Evolutionary conservation across 1,140 invertebrate genomes (phyloP).

Genomic region (Anastatus disparis): DNA sequence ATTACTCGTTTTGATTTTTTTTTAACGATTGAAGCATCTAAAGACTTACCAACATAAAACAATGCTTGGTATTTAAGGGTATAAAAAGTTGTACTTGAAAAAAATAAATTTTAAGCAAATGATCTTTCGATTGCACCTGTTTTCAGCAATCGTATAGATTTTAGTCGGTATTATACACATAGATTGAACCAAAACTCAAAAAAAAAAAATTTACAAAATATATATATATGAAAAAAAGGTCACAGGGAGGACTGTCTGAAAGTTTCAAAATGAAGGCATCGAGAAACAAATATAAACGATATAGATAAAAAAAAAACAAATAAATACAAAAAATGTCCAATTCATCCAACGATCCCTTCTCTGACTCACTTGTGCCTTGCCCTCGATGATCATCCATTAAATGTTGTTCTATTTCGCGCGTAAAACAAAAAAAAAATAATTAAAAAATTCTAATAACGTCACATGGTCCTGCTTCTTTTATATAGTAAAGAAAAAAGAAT

Average conservation of each 20-base stretch:
- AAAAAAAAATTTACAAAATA: conserved; percentile 17
- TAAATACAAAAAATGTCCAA: conserved; percentile 16
- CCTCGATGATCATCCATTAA: conserved; percentile 49
- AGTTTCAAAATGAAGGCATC: conserved; percentile 21
- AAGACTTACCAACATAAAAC: background rate
- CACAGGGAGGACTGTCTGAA: background rate
- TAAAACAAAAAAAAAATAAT: background rate
- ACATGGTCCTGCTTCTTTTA: conserved; percentile 43
- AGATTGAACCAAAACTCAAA: background rate
- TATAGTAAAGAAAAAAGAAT: conserved; percentile 43
- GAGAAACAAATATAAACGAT: background rate
- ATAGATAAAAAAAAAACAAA: background rate
- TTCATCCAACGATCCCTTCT: conserved; percentile 32
- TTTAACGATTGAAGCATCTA: background rate
- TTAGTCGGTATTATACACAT: background rate
- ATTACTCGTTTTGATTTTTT: too few relatives aligned
- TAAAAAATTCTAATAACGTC: too few relatives aligned
- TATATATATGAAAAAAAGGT: background rate
- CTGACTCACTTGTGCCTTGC: conserved; percentile 60
- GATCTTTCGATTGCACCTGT: conserved; percentile 32
- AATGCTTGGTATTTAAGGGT: background rate
- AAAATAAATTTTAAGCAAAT: background rate
- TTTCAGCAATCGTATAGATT: background rate
- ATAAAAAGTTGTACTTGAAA: conserved; percentile 15
- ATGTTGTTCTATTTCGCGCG: conserved; percentile 42